These are phyloP conservation scores for Arothron firmamentum DNA, from an alignment of 2,113 vertebrate genomes.

Conservation along the genomic window DNA sequence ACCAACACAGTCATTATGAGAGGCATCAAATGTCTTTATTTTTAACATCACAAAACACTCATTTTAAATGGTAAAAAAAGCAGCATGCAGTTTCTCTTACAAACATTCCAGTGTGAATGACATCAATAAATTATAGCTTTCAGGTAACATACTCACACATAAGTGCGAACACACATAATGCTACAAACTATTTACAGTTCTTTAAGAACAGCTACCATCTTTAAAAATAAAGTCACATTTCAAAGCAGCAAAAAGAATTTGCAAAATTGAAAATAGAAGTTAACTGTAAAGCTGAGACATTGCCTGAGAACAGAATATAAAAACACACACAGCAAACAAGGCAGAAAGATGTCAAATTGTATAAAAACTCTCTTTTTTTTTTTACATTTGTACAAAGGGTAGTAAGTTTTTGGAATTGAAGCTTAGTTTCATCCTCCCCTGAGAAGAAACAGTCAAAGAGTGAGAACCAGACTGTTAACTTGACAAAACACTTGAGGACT, in stretches of 20 bases:
- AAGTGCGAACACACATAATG: conserved; percentile 69
- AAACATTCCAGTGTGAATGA: conserved; percentile 68
- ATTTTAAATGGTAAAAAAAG: conserved; percentile 27
- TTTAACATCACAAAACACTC: conserved; percentile 30
- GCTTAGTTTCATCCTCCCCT: conserved; percentile 35
- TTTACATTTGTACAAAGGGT: conserved; percentile 76
- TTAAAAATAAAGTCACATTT: conserved; percentile 15
- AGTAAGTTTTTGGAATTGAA: conserved; percentile 67
- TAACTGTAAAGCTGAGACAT: conserved; percentile 56
- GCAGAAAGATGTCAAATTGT: conserved; percentile 50
- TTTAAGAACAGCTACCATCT: conserved; percentile 44
- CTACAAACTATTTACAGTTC: conserved; percentile 68
- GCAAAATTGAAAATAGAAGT: conserved; percentile 17
- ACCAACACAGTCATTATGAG: conserved; percentile 25
- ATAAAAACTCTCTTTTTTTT: conserved; percentile 64
- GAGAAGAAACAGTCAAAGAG: conserved; percentile 24
- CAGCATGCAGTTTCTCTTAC: conserved; percentile 43
- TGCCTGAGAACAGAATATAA: conserved; percentile 70
- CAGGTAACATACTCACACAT: conserved; percentile 43
- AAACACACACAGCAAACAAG: conserved; percentile 60
- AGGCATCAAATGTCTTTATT: conserved; percentile 49
- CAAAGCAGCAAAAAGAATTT: conserved; percentile 2
- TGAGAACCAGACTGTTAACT: conserved; percentile 78
- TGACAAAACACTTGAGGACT: conserved; percentile 95
- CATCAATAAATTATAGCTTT: conserved; percentile 74